Base-by-base conservation (phyloP, 2,888 invertebrate species). In the Mechanitis messenoides region DNA sequence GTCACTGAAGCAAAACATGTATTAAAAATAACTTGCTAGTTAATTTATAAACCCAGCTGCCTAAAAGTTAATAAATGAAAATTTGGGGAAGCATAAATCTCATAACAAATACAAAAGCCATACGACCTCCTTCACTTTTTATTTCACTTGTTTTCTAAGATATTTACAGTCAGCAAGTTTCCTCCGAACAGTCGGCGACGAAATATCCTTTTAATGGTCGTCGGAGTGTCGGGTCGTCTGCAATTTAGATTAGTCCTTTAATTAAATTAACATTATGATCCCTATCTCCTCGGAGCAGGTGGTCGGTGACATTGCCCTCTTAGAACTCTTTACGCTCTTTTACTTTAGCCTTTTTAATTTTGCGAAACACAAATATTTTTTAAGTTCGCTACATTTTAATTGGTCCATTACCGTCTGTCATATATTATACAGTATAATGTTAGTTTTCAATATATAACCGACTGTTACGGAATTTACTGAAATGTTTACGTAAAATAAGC, bases 241-340 rank as follows among this genome's bases (percentile, higher is more conserved):
- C 89, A 89, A 89, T 89, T 90, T 88, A 90, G 89, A 90, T 90
- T 90, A 90, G 89, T 87, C 88, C 87, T 88, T 89, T 89, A 90
- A 90, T 89, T 90, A 90, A 89, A 90, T 90, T 89, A 89, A 87
- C 89, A 88, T 90, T 88, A 90, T 87, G 87, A 89, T 89, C 85
- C 86, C 85, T 85, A 89, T 89, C 88, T 85, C 77, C 66, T 70
- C 73, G 82, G 78, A 83, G 84, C 88, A 88, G 88, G 88, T 89
- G 88, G 87, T 82, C 79, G 79, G 75, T 81, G 78, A 81, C 85
- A 87, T 87, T 85, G 84, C 84, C 74, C 77, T 67, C 75, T 76
- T 78, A 77, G 74, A 80, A 82, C 79, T 83, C 83, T 82, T 84
- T 83, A 77, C 80, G 76, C 76, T 71, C 71, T 75, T 75, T 73